These are phyloP conservation scores for Drosophila infuscata DNA, from an alignment of 2,888 invertebrate genomes.

Conservation along the genomic window DNA sequence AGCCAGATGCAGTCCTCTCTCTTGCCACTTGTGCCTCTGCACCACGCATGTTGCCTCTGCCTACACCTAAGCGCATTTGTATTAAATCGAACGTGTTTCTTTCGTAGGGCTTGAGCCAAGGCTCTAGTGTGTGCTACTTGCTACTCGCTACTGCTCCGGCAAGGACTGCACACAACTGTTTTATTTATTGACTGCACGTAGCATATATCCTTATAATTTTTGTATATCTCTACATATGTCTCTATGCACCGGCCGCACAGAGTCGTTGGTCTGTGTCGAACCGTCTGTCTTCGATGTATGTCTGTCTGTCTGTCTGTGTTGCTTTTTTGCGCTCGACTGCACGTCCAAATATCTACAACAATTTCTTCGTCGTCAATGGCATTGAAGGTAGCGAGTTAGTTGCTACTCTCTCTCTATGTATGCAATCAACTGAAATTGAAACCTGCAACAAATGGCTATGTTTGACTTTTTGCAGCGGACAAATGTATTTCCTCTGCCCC, in stretches of 20 bases:
- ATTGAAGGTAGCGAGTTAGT: conserved; percentile 51
- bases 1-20: conserved; percentile 41
- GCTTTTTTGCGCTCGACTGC: conserved; percentile 72
- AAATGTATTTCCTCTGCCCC: conserved; percentile 25
- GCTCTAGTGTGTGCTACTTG: conserved; percentile 26
- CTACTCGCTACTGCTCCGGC: conserved; percentile 28
- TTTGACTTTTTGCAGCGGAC: conserved; percentile 73
- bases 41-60: neutral
- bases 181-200: conserved; percentile 80
- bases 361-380: conserved; percentile 68
- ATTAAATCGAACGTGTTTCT: conserved; percentile 77
- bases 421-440: conserved; percentile 77
- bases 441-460: conserved; percentile 77
- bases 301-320: conserved; percentile 52
- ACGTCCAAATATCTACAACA: conserved; percentile 77
- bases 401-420: conserved; percentile 40
- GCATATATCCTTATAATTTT: conserved; percentile 80
- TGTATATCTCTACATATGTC: conserved; percentile 69
- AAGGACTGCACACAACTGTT: conserved; percentile 71
- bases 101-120: conserved; percentile 48
- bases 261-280: conserved; percentile 48
- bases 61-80: conserved; percentile 71
- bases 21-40: neutral
- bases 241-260: conserved; percentile 45
- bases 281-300: conserved; percentile 57